Evolutionary conservation across 2,888 invertebrate species (phyloP), one percentile per base, ranked within the genome.

Genomic region (Xanthia togata): DNA sequence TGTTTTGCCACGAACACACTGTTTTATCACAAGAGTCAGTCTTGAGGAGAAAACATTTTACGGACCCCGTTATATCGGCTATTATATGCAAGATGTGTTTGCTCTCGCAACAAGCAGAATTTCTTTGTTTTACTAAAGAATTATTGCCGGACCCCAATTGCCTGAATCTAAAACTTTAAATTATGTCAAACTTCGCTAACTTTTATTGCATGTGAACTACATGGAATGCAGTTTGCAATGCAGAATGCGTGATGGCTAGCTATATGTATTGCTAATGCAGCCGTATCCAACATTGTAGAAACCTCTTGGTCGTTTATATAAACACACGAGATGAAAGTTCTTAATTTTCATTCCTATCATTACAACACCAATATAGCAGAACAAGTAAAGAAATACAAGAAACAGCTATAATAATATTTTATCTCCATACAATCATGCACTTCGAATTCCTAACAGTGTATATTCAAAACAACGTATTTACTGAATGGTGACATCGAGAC

Each of bases 371-470:
- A 20, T 38, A 55, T 5, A 20, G 4, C 26, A 23, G 14, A 53
- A 31, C 41, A 31, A 53, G 14, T 26, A 35, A 17, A 26, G 11
- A 17, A 73, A 38, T 44, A 26, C 20, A 59, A 38, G 17, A 60
- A 0, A 59, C 4, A 20, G 53, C 38, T 8, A 31, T 26, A 41
- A 57, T 38, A 26, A 50, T 44, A 26, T 68, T 60, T 62, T 0
- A 26, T 41, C 2, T 57, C 9, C 4, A 20, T n/a, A 63, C 35
- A 31, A 41, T 31, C 41, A 35, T 53, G 5, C 38, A 31, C 50
- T n/a, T 60, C n/a, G 65, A n/a, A 63, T 77, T 69, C 5, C 44
- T n/a, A 55, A 68, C 44, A 47, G 44, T 12, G 20, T 53, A 17
- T 76, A 23, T 76, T 65, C 41, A 44, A 44, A 60, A 26, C 11